A percentile compares a stretch with the other conserved stretches of the same genome.
Evolutionary conservation across 2,888 invertebrate species (phyloP).

Genomic region (Brachycybe producta): DNA sequence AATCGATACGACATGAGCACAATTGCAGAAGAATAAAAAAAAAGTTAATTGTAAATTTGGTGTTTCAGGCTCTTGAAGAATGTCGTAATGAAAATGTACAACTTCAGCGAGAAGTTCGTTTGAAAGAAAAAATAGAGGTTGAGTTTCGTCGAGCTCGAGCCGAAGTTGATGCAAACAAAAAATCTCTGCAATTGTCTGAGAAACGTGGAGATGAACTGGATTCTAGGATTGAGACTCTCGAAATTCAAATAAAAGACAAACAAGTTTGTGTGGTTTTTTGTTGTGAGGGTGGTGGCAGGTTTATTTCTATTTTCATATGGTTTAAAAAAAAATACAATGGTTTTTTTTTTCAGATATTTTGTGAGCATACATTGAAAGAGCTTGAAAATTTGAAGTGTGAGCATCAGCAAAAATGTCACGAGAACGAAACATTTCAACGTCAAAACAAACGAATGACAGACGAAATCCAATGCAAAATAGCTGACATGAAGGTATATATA

Average conservation of each 20-base stretch:
- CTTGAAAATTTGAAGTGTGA: not conserved
- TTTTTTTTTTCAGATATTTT: not conserved
- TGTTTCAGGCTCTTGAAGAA: not conserved
- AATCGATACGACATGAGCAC: too few relatives aligned
- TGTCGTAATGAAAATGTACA: not conserved
- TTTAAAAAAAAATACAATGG: too few relatives aligned
- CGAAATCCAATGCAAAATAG: not conserved
- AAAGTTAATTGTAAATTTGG: too few relatives aligned
- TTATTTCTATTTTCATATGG: not conserved
- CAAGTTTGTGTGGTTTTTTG: not conserved
- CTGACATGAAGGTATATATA: conserved; percentile 1
- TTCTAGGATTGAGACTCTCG: not conserved
- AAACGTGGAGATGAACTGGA: not conserved
- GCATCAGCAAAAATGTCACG: not conserved
- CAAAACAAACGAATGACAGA: not conserved
- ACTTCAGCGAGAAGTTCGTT: conserved; percentile 8
- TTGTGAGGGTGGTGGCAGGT: not conserved
- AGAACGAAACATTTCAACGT: not conserved
- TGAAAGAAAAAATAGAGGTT: conserved; percentile 8
- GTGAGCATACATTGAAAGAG: not conserved
- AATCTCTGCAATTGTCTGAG: not conserved
- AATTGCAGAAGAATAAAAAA: too few relatives aligned
- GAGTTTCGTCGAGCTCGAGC: conserved; percentile 6
- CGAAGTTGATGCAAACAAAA: not conserved
- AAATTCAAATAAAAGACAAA: not conserved